Conservation (phyloP, 2,888 invertebrate species). For the Megalurothrips usitatus region DNA sequence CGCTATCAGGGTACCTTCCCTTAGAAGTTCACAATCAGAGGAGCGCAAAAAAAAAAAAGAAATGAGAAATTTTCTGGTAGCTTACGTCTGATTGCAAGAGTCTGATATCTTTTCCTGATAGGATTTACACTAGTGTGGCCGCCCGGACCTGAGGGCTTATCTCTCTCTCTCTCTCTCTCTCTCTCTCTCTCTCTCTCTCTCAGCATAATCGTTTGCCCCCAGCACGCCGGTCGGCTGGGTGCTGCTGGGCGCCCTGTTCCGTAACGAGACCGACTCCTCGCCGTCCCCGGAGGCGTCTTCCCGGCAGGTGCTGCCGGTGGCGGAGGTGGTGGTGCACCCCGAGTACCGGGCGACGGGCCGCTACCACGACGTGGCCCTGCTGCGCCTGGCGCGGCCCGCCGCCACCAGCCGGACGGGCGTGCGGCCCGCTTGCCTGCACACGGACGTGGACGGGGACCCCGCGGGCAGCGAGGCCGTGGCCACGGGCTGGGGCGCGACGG, state of each 20-base stretch:
- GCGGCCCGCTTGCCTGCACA: constrained; percentile 20
- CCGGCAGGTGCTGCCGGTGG: neutral
- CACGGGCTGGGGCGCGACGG: constrained; percentile 14
- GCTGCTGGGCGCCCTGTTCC: constrained; percentile 13
- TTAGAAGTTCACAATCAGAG: no score
- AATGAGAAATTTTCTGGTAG: no score
- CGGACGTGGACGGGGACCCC: neutral
- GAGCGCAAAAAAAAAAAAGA: no score
- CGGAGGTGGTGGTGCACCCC: constrained; percentile 7
- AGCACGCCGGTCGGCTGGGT: neutral
- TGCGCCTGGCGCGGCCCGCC: neutral
- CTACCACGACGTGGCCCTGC: constrained; percentile 12
- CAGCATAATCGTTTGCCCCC: no score
- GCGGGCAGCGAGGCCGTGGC: neutral
- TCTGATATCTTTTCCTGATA: no score
- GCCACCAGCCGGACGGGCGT: neutral
- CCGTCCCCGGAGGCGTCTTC: neutral
- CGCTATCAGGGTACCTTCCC: no score
- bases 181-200: no score
- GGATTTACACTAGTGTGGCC: no score
- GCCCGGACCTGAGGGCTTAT: no score
- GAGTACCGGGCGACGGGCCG: neutral
- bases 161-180: no score
- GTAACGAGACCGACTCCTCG: neutral
- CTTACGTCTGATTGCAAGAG: no score